Conservation (phyloP, 2,797 vertebrate species). For the Lates japonicus region DNA sequence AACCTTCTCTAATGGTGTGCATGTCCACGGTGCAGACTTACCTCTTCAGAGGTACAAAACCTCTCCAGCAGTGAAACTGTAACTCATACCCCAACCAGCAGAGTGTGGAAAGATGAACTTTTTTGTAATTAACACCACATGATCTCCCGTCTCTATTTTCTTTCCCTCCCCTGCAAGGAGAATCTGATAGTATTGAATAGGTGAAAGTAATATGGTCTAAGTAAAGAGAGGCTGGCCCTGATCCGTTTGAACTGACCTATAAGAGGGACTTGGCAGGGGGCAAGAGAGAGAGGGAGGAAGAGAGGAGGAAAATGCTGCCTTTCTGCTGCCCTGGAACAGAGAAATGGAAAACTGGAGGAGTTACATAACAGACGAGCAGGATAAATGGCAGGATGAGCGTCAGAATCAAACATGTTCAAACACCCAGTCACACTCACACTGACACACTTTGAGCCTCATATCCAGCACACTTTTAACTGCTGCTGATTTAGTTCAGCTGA, state of each 20-base stretch:
- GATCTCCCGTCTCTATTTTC: conserved; percentile 65
- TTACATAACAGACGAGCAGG: conserved; percentile 42
- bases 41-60: conserved; percentile 19
- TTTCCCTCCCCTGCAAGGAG: conserved; percentile 67
- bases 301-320: conserved; percentile 43
- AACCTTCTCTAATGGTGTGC: not conserved
- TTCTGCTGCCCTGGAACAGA: conserved; percentile 54
- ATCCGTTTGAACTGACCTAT: conserved; percentile 36
- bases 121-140: conserved; percentile 61
- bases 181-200: conserved; percentile 72
- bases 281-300: conserved; percentile 7
- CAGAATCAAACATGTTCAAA: conserved; percentile 12
- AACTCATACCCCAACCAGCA: conserved; percentile 40
- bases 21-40: conserved; percentile 9
- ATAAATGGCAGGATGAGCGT: conserved; percentile 6
- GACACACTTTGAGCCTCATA: not conserved
- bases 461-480: conserved; percentile 2
- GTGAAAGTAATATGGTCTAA: conserved; percentile 64
- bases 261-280: conserved; percentile 55
- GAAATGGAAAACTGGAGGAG: conserved; percentile 59
- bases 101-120: conserved; percentile 56
- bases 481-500: not conserved
- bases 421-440: not conserved
- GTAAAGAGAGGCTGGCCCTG: conserved; percentile 31
- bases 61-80: conserved; percentile 51